Evolutionary conservation across 1,140 invertebrate genomes (phyloP).

Genomic region (Drosophila orena): DNA sequence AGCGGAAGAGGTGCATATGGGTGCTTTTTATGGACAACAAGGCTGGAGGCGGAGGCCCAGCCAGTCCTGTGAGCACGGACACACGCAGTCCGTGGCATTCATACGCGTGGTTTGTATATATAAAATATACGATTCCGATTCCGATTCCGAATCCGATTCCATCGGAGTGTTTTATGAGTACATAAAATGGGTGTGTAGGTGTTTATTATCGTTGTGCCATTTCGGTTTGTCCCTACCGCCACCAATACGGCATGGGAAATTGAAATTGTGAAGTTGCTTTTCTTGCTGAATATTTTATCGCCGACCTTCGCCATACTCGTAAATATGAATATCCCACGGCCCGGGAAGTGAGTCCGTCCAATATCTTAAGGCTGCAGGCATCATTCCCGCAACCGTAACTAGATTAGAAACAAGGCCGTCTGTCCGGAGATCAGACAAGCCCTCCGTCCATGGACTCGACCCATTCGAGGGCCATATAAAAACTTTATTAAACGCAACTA

Average conservation of each 20-base stretch:
- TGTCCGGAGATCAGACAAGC: neutral
- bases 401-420: conserved; percentile 63
- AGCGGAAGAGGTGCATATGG: conserved; percentile 44
- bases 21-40: conserved; percentile 39
- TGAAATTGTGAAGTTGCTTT: conserved; percentile 79
- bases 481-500: conserved; percentile 83
- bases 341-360: conserved; percentile 8
- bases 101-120: neutral
- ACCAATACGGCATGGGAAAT: conserved; percentile 57
- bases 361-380: conserved; percentile 69
- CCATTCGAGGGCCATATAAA: conserved; percentile 54
- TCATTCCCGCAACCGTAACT: conserved; percentile 60
- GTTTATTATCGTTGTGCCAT: conserved; percentile 67
- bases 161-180: conserved; percentile 78
- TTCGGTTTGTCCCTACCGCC: conserved; percentile 29
- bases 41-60: conserved; percentile 33
- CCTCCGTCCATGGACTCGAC: neutral
- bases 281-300: conserved; percentile 76
- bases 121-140: conserved; percentile 54
- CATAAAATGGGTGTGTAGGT: conserved; percentile 75
- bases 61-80: conserved; percentile 15
- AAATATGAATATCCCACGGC: conserved; percentile 68
- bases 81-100: neutral
- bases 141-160: conserved; percentile 66
- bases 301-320: conserved; percentile 41